Evolutionary conservation across 2,113 vertebrate species (phyloP), one percentile per base, ranked within the genome.

Genomic region (Hippocampus abdominalis): DNA sequence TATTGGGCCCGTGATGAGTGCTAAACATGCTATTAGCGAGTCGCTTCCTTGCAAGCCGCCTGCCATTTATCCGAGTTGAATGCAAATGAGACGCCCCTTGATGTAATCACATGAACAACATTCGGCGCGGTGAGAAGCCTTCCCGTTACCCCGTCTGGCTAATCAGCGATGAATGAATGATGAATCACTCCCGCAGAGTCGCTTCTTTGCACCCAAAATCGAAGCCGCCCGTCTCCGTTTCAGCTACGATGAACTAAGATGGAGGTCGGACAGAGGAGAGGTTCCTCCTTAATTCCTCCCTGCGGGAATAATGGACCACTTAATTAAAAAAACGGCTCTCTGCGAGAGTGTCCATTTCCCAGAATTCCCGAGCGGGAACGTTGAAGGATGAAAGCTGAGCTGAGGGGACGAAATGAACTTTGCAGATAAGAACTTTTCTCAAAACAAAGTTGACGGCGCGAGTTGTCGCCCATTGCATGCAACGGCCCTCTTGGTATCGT

Each of bases 151-250:
- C 42, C 29, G 20, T 57, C 1, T 13, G 36, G 61, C 53, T 68
- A 65, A 73, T 81, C 76, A 59, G 44, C 12, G 63, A 49, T 44
- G 13, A 44, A 48, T 21, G 60, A 60, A 60, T 60, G 57, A 60
- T 18, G 25, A 60, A 72, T 66, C 48, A 63, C 72, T 56, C 32
- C 32, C 29, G 12, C 61, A 0, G 32, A 12, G 70, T 75, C 61
- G 42, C n/a, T n/a, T 18, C 54, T 64, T 78, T 23, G 1, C 18
- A 44, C 54, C 66, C 51, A 62, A 63, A 73, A 85, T 81, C 69
- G 5, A 75, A 67, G 53, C 59, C 36, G 51, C 11, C 3, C 42
- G 64, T 70, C 76, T 74, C 82, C 82, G 79, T 25, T 66, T 68
- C 65, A 69, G 67, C 66, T 2, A 36, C 57, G 69, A 74, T 69